phyloP scores from a whole-genome alignment of 2,113 vertebrate species.

The Ibidorhyncha struthersii region DNA sequence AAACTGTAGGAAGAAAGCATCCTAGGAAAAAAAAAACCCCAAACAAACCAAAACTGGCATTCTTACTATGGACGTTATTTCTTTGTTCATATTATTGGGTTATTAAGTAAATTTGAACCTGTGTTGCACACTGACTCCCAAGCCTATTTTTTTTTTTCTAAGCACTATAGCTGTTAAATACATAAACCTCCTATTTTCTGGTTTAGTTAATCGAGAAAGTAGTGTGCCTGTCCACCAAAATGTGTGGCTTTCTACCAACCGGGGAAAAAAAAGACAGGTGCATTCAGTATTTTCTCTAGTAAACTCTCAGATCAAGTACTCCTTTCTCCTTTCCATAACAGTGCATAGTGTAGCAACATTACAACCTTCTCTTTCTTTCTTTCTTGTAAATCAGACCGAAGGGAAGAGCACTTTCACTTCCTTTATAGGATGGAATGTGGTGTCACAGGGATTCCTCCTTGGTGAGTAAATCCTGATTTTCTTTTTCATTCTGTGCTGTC shows the following conservation, averaged over 20 bases:
- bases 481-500: slow-evolving; percentile 62
- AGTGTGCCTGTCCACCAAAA: background rate
- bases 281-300: background rate
- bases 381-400: slow-evolving; percentile 80
- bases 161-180: background rate
- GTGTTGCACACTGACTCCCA: background rate
- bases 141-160: background rate
- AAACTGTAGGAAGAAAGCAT: background rate
- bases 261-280: background rate
- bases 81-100: background rate
- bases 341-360: slow-evolving; percentile 72
- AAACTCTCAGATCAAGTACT: background rate
- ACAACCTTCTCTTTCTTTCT: slow-evolving; percentile 80
- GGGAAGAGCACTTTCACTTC: slow-evolving; percentile 82
- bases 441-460: slow-evolving; percentile 79
- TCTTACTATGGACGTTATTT: background rate
- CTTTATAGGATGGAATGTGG: slow-evolving; percentile 82
- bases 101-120: background rate
- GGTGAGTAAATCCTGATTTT: slow-evolving; percentile 81
- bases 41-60: background rate
- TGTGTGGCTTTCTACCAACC: background rate
- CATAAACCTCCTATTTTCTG: background rate
- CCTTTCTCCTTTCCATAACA: slow-evolving; percentile 62
- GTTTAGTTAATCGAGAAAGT: background rate
- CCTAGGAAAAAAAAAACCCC: background rate